Evolutionary conservation across 2,113 vertebrate species (phyloP).

Genomic region (Circaetus gallicus): DNA sequence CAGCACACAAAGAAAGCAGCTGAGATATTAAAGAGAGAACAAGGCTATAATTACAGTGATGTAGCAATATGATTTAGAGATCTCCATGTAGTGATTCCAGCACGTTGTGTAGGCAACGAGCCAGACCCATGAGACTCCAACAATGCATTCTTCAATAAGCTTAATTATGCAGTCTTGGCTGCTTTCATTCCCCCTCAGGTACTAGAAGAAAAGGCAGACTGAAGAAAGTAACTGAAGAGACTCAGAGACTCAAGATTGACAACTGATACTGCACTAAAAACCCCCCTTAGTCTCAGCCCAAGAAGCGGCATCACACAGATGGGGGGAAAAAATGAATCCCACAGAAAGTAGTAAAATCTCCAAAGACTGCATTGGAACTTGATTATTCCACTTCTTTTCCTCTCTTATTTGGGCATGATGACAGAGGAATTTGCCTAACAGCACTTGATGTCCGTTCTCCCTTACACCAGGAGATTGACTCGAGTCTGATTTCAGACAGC

Average conservation of each 20-base stretch:
- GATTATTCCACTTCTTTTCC: not conserved
- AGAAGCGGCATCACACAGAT: not conserved
- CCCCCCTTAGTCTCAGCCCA: not conserved
- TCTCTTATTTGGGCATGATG: accelerated
- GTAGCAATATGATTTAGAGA: not conserved
- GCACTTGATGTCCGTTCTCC: accelerated
- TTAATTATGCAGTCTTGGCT: not conserved
- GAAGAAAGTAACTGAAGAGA: not conserved
- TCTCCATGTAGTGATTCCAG: not conserved
- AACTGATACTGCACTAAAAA: not conserved
- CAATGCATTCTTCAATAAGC: not conserved
- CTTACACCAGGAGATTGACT: not conserved
- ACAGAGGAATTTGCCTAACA: not conserved
- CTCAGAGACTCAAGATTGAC: not conserved
- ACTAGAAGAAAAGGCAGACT: not conserved
- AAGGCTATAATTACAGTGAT: not conserved
- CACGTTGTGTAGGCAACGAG: not conserved
- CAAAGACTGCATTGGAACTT: not conserved
- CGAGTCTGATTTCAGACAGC: not conserved
- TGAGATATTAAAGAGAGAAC: not conserved
- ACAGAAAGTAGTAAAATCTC: not conserved
- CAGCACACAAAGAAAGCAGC: not conserved
- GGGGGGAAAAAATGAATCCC: not conserved
- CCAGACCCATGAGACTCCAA: not conserved
- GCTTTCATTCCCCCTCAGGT: not conserved